Conservation (phyloP, 2,888 invertebrate genomes). For the Drosophila nr. medialis region DNA sequence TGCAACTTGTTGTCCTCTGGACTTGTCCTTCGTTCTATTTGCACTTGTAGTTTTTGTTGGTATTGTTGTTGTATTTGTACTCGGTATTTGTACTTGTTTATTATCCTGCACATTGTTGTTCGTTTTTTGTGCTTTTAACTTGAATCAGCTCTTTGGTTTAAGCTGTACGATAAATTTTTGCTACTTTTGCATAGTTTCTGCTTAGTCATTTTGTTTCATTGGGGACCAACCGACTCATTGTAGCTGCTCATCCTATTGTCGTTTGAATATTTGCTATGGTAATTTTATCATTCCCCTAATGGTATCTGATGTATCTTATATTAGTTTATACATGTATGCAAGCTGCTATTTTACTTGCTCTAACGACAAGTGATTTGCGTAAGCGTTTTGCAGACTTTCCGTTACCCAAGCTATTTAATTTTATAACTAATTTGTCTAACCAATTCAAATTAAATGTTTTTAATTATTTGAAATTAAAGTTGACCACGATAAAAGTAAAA, state of each 20-base stretch:
- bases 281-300: slow-evolving; percentile 52
- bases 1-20: slow-evolving; percentile 69
- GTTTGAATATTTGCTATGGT: slow-evolving; percentile 35
- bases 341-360: not conserved
- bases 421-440: not conserved
- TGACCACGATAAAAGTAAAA: too few relatives aligned
- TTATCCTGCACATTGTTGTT: slow-evolving; percentile 68
- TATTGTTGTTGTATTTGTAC: slow-evolving; percentile 21
- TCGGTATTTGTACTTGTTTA: slow-evolving; percentile 65
- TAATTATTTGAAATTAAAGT: not conserved
- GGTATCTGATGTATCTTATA: slow-evolving; percentile 26
- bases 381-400: not conserved
- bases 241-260: slow-evolving; percentile 28
- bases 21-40: slow-evolving; percentile 32
- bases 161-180: slow-evolving; percentile 65
- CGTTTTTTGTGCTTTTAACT: slow-evolving; percentile 71
- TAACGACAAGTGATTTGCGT: not conserved
- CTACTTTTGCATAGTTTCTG: slow-evolving; percentile 57
- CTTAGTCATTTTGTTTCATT: slow-evolving; percentile 39
- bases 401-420: not conserved
- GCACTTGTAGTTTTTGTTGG: slow-evolving; percentile 11
- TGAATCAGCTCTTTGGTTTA: slow-evolving; percentile 72
- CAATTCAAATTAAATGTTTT: not conserved
- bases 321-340: slow-evolving; percentile 1
- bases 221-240: slow-evolving; percentile 9